Evolutionary conservation across 2,888 invertebrate species (phyloP).

Genomic region (Lucinisca nassula): DNA sequence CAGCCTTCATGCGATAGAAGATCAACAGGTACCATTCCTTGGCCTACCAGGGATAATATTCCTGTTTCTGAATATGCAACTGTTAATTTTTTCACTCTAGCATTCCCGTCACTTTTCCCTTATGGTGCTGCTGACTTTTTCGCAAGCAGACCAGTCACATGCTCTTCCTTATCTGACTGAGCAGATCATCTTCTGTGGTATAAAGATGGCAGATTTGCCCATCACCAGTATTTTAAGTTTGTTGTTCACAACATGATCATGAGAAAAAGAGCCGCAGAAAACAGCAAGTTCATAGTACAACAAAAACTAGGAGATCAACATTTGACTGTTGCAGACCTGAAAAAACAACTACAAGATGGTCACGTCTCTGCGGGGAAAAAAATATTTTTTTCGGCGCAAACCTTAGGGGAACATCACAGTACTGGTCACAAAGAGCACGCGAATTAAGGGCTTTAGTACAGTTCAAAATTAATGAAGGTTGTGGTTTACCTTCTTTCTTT

Average conservation of each 20-base stretch:
- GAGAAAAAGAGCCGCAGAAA: constrained; percentile 45
- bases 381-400: constrained; percentile 42
- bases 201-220: too few relatives aligned
- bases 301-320: constrained; percentile 41
- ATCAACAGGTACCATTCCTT: too few relatives aligned
- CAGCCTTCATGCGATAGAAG: too few relatives aligned
- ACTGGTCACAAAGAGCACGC: constrained; percentile 58
- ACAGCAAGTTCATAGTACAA: constrained; percentile 32
- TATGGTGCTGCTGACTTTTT: too few relatives aligned
- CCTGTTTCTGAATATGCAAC: too few relatives aligned
- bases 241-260: constrained; percentile 43
- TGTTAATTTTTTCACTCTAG: too few relatives aligned
- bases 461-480: constrained; percentile 63
- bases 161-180: too few relatives aligned
- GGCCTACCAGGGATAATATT: too few relatives aligned
- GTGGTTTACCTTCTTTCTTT: constrained; percentile 57
- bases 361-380: constrained; percentile 33
- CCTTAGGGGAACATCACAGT: constrained; percentile 59
- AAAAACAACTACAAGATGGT: constrained; percentile 27
- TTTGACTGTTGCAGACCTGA: constrained; percentile 13
- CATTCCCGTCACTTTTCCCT: too few relatives aligned
- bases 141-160: too few relatives aligned
- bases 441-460: constrained; percentile 62
- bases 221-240: too few relatives aligned
- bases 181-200: too few relatives aligned